Percentiles rank a stretch among this genome's conserved stretches.
These are phyloP conservation scores for Drosophila takahashii DNA, from an alignment of 1,140 invertebrate species.

Conservation along the genomic window DNA sequence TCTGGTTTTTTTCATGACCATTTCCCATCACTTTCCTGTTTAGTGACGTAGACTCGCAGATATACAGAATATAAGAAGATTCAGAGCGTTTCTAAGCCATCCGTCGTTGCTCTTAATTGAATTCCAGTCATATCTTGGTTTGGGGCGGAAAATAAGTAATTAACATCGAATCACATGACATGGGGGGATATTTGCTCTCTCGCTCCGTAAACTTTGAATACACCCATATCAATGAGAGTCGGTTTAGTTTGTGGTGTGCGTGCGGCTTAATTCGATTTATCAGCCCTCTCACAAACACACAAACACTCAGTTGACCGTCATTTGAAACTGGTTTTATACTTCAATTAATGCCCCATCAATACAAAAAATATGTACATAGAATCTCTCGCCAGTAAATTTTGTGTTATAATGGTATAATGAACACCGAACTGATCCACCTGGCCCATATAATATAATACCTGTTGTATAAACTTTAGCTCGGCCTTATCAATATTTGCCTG, in stretches of 20 bases:
- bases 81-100: neutral
- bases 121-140: conserved; percentile 20
- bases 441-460: neutral
- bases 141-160: conserved; percentile 54
- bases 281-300: conserved; percentile 38
- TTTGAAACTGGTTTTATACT: conserved; percentile 75
- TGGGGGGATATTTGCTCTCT: conserved; percentile 26
- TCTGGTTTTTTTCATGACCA: conserved; percentile 43
- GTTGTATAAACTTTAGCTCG: conserved; percentile 29
- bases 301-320: conserved; percentile 57
- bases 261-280: conserved; percentile 73
- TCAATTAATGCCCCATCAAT: conserved; percentile 49
- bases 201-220: conserved; percentile 38
- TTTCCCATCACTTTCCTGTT: conserved; percentile 23
- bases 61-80: conserved; percentile 8
- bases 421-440: conserved; percentile 5
- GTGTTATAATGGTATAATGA: neutral
- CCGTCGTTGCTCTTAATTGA: neutral
- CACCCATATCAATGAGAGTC: conserved; percentile 20
- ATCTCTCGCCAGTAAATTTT: conserved; percentile 10
- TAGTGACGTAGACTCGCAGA: conserved; percentile 28
- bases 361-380: neutral
- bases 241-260: conserved; percentile 22
- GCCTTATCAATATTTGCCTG: conserved; percentile 64
- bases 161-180: conserved; percentile 70